Evolutionary conservation across 2,113 vertebrate species (phyloP).

Genomic region (Himantopus leucocephalus): DNA sequence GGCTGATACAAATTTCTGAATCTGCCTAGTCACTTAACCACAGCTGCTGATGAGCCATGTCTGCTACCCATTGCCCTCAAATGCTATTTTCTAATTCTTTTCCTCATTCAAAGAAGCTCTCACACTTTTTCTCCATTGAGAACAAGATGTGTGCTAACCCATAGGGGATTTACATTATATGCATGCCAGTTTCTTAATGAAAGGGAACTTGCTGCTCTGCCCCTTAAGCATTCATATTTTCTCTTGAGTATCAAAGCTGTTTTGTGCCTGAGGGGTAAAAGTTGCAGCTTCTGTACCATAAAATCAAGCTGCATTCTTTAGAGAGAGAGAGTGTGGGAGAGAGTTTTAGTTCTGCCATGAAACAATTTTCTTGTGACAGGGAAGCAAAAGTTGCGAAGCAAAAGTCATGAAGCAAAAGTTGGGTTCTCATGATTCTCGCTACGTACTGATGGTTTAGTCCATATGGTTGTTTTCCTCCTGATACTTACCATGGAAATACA

Average conservation of each 20-base stretch:
- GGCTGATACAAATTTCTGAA: neutral
- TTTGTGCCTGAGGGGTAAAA: slow-evolving; percentile 33
- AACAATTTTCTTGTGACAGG: neutral
- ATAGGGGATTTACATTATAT: slow-evolving; percentile 18
- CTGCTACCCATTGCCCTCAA: neutral
- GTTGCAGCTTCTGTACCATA: slow-evolving; percentile 14
- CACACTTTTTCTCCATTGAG: slow-evolving; percentile 15
- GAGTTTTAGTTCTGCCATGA: neutral
- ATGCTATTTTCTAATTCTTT: neutral
- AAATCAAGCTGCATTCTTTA: slow-evolving; percentile 25
- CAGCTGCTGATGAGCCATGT: neutral
- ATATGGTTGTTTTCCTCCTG: neutral
- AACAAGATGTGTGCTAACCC: slow-evolving; percentile 39
- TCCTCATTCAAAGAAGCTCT: slow-evolving; percentile 22
- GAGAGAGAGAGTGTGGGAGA: neutral
- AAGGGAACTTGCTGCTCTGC: slow-evolving; percentile 39
- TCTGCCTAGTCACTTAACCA: neutral
- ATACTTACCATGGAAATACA: neutral
- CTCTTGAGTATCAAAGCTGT: slow-evolving; percentile 19
- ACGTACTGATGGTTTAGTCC: neutral
- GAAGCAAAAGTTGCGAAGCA: neutral
- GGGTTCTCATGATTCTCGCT: neutral
- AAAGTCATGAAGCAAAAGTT: neutral
- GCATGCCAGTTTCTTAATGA: slow-evolving; percentile 53
- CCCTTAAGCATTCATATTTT: slow-evolving; percentile 28